A percentile compares a stretch with the other conserved stretches of the same genome.
Conservation (phyloP, 1,140 invertebrate species). For the Physella acuta region DNA sequence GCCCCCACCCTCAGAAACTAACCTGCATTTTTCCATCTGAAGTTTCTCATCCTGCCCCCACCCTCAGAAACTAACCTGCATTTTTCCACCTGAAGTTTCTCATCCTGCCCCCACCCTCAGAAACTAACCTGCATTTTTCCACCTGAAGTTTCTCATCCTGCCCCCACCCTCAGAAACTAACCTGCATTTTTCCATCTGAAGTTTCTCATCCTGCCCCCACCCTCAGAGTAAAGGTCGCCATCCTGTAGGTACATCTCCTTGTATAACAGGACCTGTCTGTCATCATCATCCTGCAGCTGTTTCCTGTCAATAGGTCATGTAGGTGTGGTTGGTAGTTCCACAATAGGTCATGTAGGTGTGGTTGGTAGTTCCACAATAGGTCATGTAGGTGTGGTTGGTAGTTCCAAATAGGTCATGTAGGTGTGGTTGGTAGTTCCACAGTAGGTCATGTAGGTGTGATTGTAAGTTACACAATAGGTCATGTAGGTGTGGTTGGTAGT, state of each 20-base stretch:
- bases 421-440: too few species aligned
- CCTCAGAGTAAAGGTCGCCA: slow-evolving; percentile 78
- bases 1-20: too few species aligned
- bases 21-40: slow-evolving; percentile 80
- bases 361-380: too few species aligned
- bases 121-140: slow-evolving; percentile 75
- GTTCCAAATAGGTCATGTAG: too few species aligned
- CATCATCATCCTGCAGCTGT: slow-evolving; percentile 78
- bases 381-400: too few species aligned
- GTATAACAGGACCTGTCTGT: slow-evolving; percentile 73
- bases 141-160: slow-evolving; percentile 76
- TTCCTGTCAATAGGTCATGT: slow-evolving; percentile 61
- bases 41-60: slow-evolving; percentile 72
- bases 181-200: slow-evolving; percentile 81
- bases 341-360: too few species aligned
- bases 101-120: slow-evolving; percentile 70
- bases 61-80: slow-evolving; percentile 70
- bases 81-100: slow-evolving; percentile 82
- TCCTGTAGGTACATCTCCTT: slow-evolving; percentile 84
- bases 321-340: too few species aligned
- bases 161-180: slow-evolving; percentile 64
- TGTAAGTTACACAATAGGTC: too few species aligned
- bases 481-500: too few species aligned
- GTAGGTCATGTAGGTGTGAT: too few species aligned
- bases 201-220: slow-evolving; percentile 71